Evolutionary conservation across 1,140 invertebrate species (phyloP).

Genomic region (Penaeus indicus): DNA sequence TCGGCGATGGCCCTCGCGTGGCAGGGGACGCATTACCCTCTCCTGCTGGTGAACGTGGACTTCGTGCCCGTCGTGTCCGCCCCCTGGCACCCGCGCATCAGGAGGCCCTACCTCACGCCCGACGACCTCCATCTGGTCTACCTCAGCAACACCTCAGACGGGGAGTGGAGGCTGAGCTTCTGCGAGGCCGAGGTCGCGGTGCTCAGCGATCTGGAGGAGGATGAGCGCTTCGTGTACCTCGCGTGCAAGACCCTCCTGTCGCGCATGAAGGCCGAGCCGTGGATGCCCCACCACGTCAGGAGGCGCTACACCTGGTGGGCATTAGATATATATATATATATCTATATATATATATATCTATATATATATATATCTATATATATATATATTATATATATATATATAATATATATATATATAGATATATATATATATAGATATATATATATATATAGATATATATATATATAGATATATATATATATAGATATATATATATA

Average conservation of each 20-base stretch:
- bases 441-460: too few species aligned
- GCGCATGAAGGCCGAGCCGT: constrained; percentile 29
- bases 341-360: too few species aligned
- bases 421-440: too few species aligned
- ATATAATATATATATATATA: too few species aligned
- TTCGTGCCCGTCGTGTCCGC: constrained; percentile 13
- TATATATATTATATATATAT: too few species aligned
- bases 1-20: constrained; percentile 13
- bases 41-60: constrained; percentile 23
- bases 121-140: background rate
- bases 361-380: too few species aligned
- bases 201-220: background rate
- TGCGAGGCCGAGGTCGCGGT: constrained; percentile 4
- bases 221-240: background rate
- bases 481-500: too few species aligned
- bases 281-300: constrained; percentile 18
- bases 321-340: too few species aligned
- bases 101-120: background rate
- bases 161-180: constrained; percentile 31
- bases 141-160: constrained; percentile 9
- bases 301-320: background rate
- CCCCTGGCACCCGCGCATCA: background rate
- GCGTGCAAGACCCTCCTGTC: constrained; percentile 15
- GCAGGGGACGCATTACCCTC: constrained; percentile 24
- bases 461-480: too few species aligned